Evolutionary conservation across 2,888 invertebrate species (phyloP).

Genomic region (Sarcophaga variegata): DNA sequence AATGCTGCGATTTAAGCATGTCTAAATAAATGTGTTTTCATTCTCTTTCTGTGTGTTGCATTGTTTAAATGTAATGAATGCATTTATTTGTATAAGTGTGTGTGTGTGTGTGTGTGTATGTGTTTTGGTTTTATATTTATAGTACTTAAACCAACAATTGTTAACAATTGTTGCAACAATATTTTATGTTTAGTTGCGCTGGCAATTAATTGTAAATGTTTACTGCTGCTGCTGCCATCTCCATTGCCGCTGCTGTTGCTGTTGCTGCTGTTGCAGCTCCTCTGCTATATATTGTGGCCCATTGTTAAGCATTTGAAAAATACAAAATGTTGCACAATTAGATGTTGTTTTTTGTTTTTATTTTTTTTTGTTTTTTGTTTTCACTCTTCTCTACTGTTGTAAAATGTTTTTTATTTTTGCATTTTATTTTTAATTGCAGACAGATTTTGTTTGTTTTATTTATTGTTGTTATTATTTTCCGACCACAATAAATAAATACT

Average conservation of each 20-base stretch:
- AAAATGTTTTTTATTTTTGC: background rate
- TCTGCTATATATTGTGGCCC: constrained; percentile 60
- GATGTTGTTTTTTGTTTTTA: constrained; percentile 40
- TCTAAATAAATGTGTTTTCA: constrained; percentile 36
- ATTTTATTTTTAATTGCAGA: constrained; percentile 59
- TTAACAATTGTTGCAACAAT: constrained; percentile 70
- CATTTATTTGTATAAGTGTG: constrained; percentile 27
- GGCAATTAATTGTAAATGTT: constrained; percentile 79
- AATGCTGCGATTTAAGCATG: constrained; percentile 61
- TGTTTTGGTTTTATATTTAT: constrained; percentile 51
- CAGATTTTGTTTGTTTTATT: constrained; percentile 41
- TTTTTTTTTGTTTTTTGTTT: background rate
- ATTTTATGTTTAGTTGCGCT: constrained; percentile 74
- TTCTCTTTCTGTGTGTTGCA: constrained; percentile 25
- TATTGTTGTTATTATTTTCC: constrained; percentile 44
- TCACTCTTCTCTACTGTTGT: too few species aligned
- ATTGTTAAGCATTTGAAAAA: constrained; percentile 69
- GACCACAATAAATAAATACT: constrained; percentile 43
- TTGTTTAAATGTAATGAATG: constrained; percentile 48
- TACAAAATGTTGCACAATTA: constrained; percentile 64
- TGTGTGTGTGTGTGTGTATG: constrained; percentile 6
- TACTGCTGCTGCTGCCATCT: constrained; percentile 59
- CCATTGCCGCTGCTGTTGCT: constrained; percentile 21
- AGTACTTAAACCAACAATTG: constrained; percentile 72
- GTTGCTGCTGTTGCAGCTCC: too few species aligned